These are phyloP conservation scores for Drosophila athabasca DNA, from an alignment of 1,140 invertebrate species.

Conservation along the genomic window DNA sequence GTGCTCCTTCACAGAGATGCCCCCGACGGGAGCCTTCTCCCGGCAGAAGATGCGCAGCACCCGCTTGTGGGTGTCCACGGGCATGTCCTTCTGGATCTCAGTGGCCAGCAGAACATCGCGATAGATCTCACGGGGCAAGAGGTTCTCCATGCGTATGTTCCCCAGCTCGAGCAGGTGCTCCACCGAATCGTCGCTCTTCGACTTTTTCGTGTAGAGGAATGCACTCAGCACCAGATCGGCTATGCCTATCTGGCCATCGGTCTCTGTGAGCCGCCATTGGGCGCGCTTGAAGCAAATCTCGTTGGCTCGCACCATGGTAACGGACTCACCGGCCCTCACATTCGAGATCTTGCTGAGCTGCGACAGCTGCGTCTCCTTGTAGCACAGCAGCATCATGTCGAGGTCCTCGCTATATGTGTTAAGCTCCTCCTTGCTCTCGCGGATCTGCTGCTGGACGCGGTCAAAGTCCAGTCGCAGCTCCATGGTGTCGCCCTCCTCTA, in stretches of 20 bases:
- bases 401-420: slow-evolving; percentile 95
- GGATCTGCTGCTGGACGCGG: slow-evolving; percentile 89
- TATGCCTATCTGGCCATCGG: slow-evolving; percentile 98
- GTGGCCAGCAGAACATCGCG: slow-evolving; percentile 95
- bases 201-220: slow-evolving; percentile 98
- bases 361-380: slow-evolving; percentile 92
- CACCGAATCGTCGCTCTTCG: slow-evolving; percentile 97
- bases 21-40: slow-evolving; percentile 96
- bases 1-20: slow-evolving; percentile 99
- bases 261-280: slow-evolving; percentile 98
- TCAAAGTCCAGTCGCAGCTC: slow-evolving; percentile 90
- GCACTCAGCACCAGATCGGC: slow-evolving; percentile 97
- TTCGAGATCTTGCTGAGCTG: slow-evolving; percentile 86
- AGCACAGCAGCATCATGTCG: slow-evolving; percentile 95
- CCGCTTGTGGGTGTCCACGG: slow-evolving; percentile 91
- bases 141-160: slow-evolving; percentile 97
- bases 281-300: slow-evolving; percentile 99
- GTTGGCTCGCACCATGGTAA: slow-evolving; percentile 92
- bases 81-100: slow-evolving; percentile 94
- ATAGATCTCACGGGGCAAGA: slow-evolving; percentile 97
- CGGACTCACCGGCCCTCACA: slow-evolving; percentile 86
- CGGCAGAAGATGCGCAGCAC: slow-evolving; percentile 94
- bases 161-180: slow-evolving; percentile 99
- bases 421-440: slow-evolving; percentile 95
- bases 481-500: slow-evolving; percentile 88